Base-by-base conservation (phyloP, 2,888 invertebrate species). In the Sabellastarte sp. region DNA sequence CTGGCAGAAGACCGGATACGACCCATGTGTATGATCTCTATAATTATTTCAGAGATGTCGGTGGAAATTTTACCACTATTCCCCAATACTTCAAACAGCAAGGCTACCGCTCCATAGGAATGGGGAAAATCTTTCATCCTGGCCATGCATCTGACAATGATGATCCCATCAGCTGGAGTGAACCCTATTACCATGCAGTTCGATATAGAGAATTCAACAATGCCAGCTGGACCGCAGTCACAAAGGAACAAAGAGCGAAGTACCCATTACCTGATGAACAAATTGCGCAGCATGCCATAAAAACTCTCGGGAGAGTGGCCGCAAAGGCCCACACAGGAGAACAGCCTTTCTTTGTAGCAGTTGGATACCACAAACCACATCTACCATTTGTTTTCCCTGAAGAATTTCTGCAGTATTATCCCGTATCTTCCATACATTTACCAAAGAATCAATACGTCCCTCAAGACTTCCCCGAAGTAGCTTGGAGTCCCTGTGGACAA, bases 361-460 rank as follows among this genome's bases (percentile, higher is more conserved):
- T n/a, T n/a, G n/a, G n/a, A n/a, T n/a, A n/a, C n/a, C n/a, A n/a
- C n/a, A n/a, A n/a, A n/a, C n/a, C n/a, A n/a, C n/a, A n/a, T n/a
- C n/a, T n/a, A n/a, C n/a, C n/a, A n/a, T n/a, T n/a, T n/a, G n/a
- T n/a, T n/a, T n/a, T n/a, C n/a, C n/a, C n/a, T n/a, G n/a, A n/a
- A n/a, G n/a, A n/a, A n/a, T n/a, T n/a, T n/a, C n/a, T n/a, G n/a
- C n/a, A n/a, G n/a, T n/a, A n/a, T 73, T 70, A 70, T 50, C 68
- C 70, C 28, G 50, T 50, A n/a, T 55, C 50, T 5, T 51, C 51
- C 30, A 62, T 72, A 2, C 29, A 33, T 1, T 63, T 76, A 30
- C 76, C 77, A 3, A 55, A 62, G 2, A 74, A 76, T 62, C 63
- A 62, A 1, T 72, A 71, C 41, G 72, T 72, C 3, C 77, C 77